These are phyloP conservation scores for Trichoplusia ni DNA, from an alignment of 1,140 invertebrate genomes.

Conservation along the genomic window DNA sequence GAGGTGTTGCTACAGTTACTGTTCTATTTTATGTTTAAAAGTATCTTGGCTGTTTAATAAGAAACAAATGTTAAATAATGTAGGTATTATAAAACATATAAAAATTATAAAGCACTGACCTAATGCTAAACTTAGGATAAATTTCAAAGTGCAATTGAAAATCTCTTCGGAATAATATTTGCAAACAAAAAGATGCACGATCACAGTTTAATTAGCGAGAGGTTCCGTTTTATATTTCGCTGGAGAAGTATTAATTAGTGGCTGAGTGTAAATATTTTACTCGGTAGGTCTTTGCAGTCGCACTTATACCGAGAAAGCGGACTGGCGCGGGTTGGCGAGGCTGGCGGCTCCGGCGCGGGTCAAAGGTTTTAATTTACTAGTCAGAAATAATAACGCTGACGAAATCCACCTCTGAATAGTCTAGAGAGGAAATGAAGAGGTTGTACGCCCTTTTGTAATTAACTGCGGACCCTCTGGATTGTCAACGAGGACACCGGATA, in stretches of 20 bases:
- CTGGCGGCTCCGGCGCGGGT: constrained; percentile 7
- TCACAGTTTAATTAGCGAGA: constrained; percentile 20
- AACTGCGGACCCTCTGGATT: constrained; percentile 14
- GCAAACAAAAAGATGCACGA: background rate
- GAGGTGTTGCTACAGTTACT: no score
- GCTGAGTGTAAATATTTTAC: constrained; percentile 33
- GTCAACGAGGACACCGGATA: constrained; percentile 7
- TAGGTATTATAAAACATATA: no score
- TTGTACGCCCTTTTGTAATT: constrained; percentile 25
- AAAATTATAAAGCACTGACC: no score
- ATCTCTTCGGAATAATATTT: background rate
- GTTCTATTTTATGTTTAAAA: no score
- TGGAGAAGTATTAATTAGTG: constrained; percentile 30
- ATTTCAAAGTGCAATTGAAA: background rate
- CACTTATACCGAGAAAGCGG: no score
- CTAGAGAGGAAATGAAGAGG: constrained; percentile 25
- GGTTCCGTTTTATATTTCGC: constrained; percentile 27
- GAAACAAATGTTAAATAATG: no score
- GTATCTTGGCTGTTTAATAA: no score
- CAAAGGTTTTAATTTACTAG: constrained; percentile 37
- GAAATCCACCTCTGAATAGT: constrained; percentile 29
- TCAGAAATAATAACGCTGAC: constrained; percentile 31
- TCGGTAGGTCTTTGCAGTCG: constrained; percentile 10
- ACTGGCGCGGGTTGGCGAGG: no score
- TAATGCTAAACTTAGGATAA: no score